These are phyloP conservation scores for Pipra filicauda DNA, from an alignment of 2,113 vertebrate genomes.

Conservation along the genomic window DNA sequence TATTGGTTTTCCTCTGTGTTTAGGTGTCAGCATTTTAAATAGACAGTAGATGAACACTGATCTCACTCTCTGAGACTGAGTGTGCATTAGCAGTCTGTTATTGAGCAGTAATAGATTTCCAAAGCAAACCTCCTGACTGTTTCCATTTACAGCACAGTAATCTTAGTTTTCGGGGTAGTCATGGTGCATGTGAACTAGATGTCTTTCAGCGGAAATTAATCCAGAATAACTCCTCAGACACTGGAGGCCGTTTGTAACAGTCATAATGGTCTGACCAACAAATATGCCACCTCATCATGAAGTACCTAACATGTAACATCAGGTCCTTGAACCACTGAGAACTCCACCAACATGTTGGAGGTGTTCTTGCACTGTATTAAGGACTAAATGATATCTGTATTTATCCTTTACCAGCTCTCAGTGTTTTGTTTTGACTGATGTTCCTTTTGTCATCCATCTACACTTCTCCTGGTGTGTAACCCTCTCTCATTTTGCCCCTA, in stretches of 20 bases:
- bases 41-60: neutral
- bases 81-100: neutral
- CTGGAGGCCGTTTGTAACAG: neutral
- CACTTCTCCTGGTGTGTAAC: neutral
- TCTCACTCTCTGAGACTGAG: neutral
- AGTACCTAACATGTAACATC: neutral
- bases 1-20: neutral
- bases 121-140: neutral
- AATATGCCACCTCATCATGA: neutral
- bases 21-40: constrained; percentile 2
- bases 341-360: neutral
- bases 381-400: neutral
- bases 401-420: neutral
- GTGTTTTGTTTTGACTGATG: neutral
- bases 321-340: neutral
- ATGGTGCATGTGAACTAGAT: rapidly evolving
- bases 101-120: neutral
- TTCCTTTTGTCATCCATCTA: neutral
- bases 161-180: neutral
- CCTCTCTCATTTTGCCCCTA: neutral
- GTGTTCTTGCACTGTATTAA: neutral
- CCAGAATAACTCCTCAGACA: neutral
- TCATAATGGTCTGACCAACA: neutral
- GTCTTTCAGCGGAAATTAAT: neutral
- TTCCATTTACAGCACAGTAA: neutral